A percentile compares a stretch with the other conserved stretches of the same genome.
These are phyloP conservation scores for Thunnus thynnus DNA, from an alignment of 2,113 vertebrate species.

Conservation along the genomic window DNA sequence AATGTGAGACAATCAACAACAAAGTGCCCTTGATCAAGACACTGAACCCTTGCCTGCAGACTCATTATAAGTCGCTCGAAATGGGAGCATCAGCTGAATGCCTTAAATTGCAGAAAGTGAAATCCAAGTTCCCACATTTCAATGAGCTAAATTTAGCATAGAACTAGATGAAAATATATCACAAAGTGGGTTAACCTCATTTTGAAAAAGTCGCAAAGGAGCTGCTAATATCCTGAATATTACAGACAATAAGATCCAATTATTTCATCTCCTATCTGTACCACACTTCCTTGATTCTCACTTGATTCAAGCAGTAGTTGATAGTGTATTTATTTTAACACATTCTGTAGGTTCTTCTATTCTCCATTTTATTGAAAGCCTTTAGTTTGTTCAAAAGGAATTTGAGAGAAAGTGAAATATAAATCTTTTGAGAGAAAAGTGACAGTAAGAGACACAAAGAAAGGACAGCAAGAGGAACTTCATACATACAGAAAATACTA, in stretches of 20 bases:
- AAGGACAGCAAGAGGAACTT: background rate
- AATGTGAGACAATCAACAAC: constrained; percentile 13
- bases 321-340: too few relatives aligned
- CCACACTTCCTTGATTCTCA: constrained; percentile 1
- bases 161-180: constrained; percentile 62
- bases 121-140: constrained; percentile 50
- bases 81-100: constrained; percentile 33
- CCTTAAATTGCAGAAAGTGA: constrained; percentile 29
- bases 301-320: background rate
- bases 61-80: background rate
- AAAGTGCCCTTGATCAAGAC: constrained; percentile 27
- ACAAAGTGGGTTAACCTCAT: constrained; percentile 73
- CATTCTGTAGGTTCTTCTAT: background rate
- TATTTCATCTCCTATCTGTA: constrained; percentile 1
- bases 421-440: background rate
- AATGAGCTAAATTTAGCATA: constrained; percentile 66
- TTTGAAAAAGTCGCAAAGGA: constrained; percentile 62
- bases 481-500: background rate
- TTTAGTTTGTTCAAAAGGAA: background rate
- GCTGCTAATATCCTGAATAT: constrained; percentile 47
- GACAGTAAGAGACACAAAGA: background rate
- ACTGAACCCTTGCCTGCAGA: background rate
- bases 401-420: background rate
- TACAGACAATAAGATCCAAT: constrained; percentile 41
- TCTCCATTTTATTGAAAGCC: background rate